Evolutionary conservation across 2,113 vertebrate species (phyloP).

Genomic region (Suncus etruscus): DNA sequence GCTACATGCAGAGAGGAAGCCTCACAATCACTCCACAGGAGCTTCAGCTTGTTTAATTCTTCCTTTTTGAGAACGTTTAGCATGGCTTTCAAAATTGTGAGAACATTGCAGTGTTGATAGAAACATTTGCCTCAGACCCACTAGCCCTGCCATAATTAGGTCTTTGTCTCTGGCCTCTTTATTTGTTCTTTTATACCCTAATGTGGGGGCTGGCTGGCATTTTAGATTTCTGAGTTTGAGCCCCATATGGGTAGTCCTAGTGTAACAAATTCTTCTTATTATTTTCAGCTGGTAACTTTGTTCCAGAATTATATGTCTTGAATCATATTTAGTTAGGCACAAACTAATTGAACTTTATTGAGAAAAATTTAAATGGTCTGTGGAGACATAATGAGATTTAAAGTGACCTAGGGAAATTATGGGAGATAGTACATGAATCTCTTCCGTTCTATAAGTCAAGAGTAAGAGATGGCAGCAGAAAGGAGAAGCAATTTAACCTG

Average conservation of each 20-base stretch:
- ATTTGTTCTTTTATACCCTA: neutral
- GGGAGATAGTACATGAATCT: neutral
- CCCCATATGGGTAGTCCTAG: neutral
- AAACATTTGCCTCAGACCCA: neutral
- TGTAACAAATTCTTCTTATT: conserved; percentile 22
- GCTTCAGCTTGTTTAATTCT: neutral
- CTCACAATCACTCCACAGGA: neutral
- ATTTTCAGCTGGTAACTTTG: conserved; percentile 23
- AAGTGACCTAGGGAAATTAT: neutral
- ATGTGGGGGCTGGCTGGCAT: neutral
- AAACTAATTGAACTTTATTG: neutral
- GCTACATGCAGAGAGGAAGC: neutral
- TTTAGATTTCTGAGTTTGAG: neutral
- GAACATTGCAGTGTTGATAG: neutral
- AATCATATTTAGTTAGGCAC: neutral
- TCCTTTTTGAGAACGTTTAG: neutral
- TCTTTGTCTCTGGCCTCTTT: neutral
- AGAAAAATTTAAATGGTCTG: neutral
- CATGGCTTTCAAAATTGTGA: neutral
- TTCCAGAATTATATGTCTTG: neutral
- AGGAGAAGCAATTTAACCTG: neutral
- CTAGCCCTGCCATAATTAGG: neutral
- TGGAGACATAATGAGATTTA: neutral
- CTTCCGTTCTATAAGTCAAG: neutral
- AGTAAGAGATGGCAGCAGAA: neutral